phyloP scores from a whole-genome alignment of 2,888 invertebrate species.

The Acanthosoma haemorrhoidale region DNA sequence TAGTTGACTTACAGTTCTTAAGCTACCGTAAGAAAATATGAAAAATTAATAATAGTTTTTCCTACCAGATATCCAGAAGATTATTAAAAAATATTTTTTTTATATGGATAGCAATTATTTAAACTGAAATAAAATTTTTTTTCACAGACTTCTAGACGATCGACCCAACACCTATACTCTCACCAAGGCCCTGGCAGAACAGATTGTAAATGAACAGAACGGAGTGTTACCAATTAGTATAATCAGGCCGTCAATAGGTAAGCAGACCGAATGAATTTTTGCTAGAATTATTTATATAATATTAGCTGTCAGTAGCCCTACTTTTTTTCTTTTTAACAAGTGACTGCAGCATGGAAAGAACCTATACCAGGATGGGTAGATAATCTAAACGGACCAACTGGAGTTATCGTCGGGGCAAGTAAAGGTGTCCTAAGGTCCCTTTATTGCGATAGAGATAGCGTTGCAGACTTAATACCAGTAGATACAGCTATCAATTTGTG shows the following conservation, averaged over 20 bases:
- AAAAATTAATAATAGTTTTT: no score
- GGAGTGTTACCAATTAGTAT: conserved; percentile 76
- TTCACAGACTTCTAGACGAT: conserved; percentile 57
- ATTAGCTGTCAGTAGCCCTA: no score
- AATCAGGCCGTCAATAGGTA: conserved; percentile 90
- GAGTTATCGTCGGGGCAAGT: conserved; percentile 51
- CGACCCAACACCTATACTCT: conserved; percentile 94
- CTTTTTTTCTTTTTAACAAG: conserved; percentile 53
- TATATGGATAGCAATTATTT: no score
- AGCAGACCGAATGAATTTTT: no score
- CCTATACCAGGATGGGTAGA: conserved; percentile 86
- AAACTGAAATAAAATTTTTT: no score
- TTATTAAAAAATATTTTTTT: no score
- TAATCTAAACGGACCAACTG: conserved; percentile 84
- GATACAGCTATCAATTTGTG: conserved; percentile 51
- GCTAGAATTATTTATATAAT: no score
- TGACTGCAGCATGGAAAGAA: conserved; percentile 71
- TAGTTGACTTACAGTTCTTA: no score
- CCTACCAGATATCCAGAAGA: no score
- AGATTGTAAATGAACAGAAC: conserved; percentile 71
- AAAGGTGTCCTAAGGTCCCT: conserved; percentile 52
- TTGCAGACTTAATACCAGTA: conserved; percentile 49
- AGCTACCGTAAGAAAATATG: no score
- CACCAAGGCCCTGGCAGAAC: conserved; percentile 91
- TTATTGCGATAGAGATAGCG: conserved; percentile 47